These are phyloP conservation scores for Lepidotrigona ventralis DNA, from an alignment of 1,140 invertebrate genomes.

Conservation along the genomic window DNA sequence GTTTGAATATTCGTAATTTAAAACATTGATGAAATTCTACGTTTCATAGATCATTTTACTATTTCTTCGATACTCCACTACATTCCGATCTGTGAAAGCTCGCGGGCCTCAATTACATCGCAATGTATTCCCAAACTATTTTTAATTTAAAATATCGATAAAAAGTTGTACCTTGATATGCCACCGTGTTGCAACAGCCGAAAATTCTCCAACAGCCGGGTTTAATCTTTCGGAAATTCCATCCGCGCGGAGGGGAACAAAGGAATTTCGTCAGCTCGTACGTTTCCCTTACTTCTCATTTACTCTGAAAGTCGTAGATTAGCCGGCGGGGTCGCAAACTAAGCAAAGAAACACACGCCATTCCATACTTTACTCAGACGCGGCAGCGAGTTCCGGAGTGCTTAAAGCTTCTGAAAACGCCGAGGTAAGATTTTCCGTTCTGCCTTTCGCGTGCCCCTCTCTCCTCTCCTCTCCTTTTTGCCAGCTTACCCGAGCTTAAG, in stretches of 20 bases:
- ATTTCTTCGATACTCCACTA: no score
- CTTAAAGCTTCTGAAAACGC: slow-evolving; percentile 37
- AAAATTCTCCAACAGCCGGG: no score
- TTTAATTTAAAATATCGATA: no score
- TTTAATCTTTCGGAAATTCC: not conserved
- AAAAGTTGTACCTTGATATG: no score
- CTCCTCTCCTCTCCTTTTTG: slow-evolving; percentile 12
- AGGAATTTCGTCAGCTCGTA: slow-evolving; percentile 4
- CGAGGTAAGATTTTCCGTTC: slow-evolving; percentile 11
- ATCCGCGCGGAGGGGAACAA: no score
- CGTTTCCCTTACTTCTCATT: slow-evolving; percentile 17
- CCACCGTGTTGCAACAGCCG: no score
- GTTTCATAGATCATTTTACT: no score
- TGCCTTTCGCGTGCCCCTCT: slow-evolving; percentile 6
- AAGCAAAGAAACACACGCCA: slow-evolving; percentile 32
- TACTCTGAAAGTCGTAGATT: slow-evolving; percentile 31
- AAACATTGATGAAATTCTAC: no score
- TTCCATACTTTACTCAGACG: slow-evolving; percentile 38
- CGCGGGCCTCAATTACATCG: not conserved
- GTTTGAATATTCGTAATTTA: no score
- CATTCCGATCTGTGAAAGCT: not conserved
- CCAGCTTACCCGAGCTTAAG: slow-evolving; percentile 43
- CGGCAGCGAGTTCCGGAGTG: slow-evolving; percentile 4
- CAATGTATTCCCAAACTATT: no score
- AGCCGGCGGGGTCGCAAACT: slow-evolving; percentile 29